Base-by-base conservation (phyloP, 2,113 vertebrate species). In the Nycticorax nycticorax region DNA sequence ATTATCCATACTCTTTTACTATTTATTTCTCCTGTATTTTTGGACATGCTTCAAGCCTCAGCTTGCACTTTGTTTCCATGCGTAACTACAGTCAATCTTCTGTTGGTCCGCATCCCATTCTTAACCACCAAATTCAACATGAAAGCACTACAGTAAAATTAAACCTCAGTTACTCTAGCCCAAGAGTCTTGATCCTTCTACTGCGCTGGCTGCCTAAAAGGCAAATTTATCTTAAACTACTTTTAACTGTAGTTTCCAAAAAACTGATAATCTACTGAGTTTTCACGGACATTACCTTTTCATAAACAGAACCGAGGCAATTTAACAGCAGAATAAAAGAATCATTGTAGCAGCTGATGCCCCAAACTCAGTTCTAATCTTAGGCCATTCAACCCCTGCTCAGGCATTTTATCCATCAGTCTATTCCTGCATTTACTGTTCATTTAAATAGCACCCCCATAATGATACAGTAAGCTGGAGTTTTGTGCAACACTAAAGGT, bases 131-230 rank as follows among this genome's bases (percentile, higher is more conserved):
- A 84, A 85, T 35, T 43, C 43, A 94, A 27, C 16, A 28, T 1
- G 2, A 74, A 88, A 90, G 27, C 20, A 73, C 35, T 24, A 45
- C 8, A 33, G 12, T 8, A 74, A 75, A 92, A 78, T 39, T 33
- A 57, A 63, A 53, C 2, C 3, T 1, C 10, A 76, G 8, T 45
- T 35, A 72, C 28, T 24, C 37, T 19, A 75, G 57, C 33, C 20
- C 22, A n/a, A n/a, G 14, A 48, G 7, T 18, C 55, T 55, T 35
- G 28, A 67, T 21, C 22, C 41, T 64, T 77, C 64, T 37, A 62
- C 9, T 0, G 0, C 0, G 0, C 2, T 48, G 30, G 20, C 50
- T 45, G 55, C 17, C 9, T 32, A 59, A 12, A 78, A 50, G 9
- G 24, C 18, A 80, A 73, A 39, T 27, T 33, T 57, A 72, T 64